Evolutionary conservation across 2,113 vertebrate species (phyloP), one percentile per base, ranked within the genome.

Genomic region (Acrocephalus arundinaceus): DNA sequence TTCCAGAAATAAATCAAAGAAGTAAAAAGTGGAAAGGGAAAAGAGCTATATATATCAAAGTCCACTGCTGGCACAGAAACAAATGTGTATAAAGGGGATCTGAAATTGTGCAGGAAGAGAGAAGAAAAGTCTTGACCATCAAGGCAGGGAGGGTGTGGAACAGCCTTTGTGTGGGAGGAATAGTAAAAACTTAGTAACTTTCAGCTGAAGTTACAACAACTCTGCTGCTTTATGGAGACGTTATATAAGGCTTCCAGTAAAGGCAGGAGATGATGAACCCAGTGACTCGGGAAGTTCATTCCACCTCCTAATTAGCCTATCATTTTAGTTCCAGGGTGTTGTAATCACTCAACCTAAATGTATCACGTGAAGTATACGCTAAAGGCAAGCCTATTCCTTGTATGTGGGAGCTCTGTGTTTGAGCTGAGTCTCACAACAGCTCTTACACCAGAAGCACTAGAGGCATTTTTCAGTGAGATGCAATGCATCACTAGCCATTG

Each of bases 121-220:
- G 89, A 75, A 86, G 51, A 92, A 89, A 74, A 59, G 17, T 59
- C 52, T 61, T 83, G 72, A 89, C 68, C 24, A 73, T 80, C 39
- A 49, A 76, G 75, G 35, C 45, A 54, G 58, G 43, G 70, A 78
- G 66, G 37, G 9, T 82, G 70, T 61, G 58, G 45, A 72, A 24
- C 30, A 89, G 78, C 14, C 8, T 85, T 90, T 35, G 19, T 0
- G 23, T 87, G 81, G 77, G 89, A 94, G 49, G 77, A 94, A 48
- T 33, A 85, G 68, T 33, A 91, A 89, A 80, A 92, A 57, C 52
- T 91, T 84, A 97, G 84, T 87, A 95, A 97, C 61, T 89, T 94
- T 87, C 77, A 89, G 77, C 84, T 94, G 84, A 68, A 95, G n/a
- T 39, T 39, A 39, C 37, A 39, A 39, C 37, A 39, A 39, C 37